These are phyloP conservation scores for Eretmochelys imbricata DNA, from an alignment of 2,113 vertebrate species.

Conservation along the genomic window DNA sequence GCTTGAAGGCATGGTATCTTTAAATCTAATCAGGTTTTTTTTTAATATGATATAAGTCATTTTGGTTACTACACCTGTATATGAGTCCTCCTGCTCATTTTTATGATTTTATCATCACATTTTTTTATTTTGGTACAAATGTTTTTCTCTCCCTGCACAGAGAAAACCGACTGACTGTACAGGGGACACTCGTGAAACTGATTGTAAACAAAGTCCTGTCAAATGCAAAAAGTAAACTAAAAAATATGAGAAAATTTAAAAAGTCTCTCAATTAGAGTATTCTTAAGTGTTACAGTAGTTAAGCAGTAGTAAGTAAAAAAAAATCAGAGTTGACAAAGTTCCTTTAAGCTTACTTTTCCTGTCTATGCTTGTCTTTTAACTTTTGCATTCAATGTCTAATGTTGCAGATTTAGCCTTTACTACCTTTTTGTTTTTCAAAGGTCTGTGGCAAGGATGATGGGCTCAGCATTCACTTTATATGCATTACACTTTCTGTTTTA, in stretches of 20 bases:
- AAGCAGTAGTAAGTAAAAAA: conserved; percentile 49
- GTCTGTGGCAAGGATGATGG: neutral
- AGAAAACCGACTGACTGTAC: neutral
- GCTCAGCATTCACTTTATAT: neutral
- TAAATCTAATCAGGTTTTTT: neutral
- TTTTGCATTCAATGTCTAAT: neutral
- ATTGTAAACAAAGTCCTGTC: neutral
- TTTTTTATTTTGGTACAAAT: neutral
- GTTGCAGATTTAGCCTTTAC: neutral
- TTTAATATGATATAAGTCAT: neutral
- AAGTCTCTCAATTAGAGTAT: neutral
- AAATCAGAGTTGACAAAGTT: conserved; percentile 43
- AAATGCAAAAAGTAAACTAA: neutral
- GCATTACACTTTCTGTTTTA: neutral
- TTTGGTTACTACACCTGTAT: neutral
- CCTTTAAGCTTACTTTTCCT: conserved; percentile 53
- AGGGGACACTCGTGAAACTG: neutral
- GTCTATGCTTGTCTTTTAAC: conserved; percentile 24
- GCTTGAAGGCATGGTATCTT: neutral
- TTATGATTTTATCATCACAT: neutral
- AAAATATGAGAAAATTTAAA: neutral
- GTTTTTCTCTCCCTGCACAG: neutral
- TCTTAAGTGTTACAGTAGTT: neutral
- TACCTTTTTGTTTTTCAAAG: neutral
- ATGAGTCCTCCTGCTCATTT: neutral